Evolutionary conservation across 2,797 vertebrate species (phyloP).

Genomic region (Phalanger gymnotis): DNA sequence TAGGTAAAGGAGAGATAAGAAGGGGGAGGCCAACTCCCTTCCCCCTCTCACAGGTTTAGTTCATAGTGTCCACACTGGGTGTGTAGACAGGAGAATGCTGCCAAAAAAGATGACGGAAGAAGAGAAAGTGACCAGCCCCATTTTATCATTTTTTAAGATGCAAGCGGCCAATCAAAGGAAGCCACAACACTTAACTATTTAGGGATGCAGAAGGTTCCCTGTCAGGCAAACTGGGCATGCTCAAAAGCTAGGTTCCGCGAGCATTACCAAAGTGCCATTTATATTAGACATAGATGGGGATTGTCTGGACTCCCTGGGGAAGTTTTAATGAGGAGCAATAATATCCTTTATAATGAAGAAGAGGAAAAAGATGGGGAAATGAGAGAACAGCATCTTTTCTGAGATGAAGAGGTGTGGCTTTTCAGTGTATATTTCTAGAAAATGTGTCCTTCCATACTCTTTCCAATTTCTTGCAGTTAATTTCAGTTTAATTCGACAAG

Average conservation of each 20-base stretch:
- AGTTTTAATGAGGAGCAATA: background rate
- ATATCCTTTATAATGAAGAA: background rate
- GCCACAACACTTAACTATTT: background rate
- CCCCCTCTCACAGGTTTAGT: background rate
- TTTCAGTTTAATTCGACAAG: no score
- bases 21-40: background rate
- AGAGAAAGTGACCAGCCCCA: background rate
- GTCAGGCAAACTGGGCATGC: background rate
- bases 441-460: no score
- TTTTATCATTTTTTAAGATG: background rate
- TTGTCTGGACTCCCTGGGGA: background rate
- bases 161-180: background rate
- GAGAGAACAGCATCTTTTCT: background rate
- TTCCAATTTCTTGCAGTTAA: no score
- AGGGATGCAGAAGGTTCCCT: background rate
- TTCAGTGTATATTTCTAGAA: no score
- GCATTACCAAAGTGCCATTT: background rate
- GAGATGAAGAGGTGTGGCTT: background rate
- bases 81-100: background rate
- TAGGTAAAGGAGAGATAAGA: background rate
- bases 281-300: background rate
- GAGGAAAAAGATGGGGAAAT: background rate
- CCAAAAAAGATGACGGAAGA: background rate
- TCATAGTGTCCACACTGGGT: background rate
- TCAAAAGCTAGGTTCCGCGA: background rate